Evolutionary conservation across 2,113 vertebrate genomes (phyloP).

Genomic region (Prietella phreatophila): DNA sequence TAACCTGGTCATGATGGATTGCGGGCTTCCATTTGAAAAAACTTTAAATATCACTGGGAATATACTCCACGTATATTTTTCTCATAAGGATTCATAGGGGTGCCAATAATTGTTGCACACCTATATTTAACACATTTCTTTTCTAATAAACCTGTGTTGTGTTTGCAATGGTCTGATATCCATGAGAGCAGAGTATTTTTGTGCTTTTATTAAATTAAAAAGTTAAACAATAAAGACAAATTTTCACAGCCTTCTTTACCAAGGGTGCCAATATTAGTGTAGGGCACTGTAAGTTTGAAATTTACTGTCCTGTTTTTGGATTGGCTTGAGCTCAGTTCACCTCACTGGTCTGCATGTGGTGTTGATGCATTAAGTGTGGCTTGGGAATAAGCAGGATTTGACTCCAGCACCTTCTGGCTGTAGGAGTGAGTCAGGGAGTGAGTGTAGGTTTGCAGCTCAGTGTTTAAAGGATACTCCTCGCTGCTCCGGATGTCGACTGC

Average conservation of each 20-base stretch:
- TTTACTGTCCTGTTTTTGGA: neutral
- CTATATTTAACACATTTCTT: too few species aligned
- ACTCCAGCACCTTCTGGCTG: neutral
- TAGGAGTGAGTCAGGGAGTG: neutral
- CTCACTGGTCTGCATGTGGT: neutral
- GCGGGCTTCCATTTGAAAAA: slow-evolving; percentile 12
- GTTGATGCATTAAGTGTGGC: neutral
- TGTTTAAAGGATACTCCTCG: slow-evolving; percentile 94
- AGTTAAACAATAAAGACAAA: too few species aligned
- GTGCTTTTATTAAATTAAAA: too few species aligned
- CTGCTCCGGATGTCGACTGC: slow-evolving; percentile 89
- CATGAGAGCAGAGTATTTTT: too few species aligned
- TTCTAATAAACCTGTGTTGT: too few species aligned
- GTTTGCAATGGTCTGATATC: too few species aligned
- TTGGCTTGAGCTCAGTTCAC: neutral
- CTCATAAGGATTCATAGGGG: too few species aligned
- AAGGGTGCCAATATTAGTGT: too few species aligned
- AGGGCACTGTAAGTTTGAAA: neutral
- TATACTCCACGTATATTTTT: too few species aligned
- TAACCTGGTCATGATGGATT: slow-evolving; percentile 19
- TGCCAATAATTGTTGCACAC: too few species aligned
- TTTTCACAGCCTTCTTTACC: too few species aligned
- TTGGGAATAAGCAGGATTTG: neutral
- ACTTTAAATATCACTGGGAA: too few species aligned
- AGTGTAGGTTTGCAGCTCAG: neutral